Evolutionary conservation across 2,888 invertebrate genomes (phyloP), one percentile per base, ranked within the genome.

Genomic region (Drosophila barbarae): DNA sequence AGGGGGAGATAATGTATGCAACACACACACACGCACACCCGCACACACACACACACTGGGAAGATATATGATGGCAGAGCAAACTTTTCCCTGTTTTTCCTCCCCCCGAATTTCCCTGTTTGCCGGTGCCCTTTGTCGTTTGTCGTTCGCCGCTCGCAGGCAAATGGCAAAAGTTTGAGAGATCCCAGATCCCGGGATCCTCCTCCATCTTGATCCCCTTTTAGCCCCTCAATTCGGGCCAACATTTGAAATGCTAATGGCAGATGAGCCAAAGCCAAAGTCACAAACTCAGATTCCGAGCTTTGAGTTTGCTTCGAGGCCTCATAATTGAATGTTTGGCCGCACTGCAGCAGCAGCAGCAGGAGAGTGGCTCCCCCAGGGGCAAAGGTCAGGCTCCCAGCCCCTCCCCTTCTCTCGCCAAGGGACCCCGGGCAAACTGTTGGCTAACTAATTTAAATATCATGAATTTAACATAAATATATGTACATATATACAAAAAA

Each of bases 391-490:
- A 46, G 30, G 12, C 26, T 18, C 18, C 18, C 18, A 1, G 18
- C n/a, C n/a, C n/a, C 35, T 7, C n/a, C 6, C 9, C 5, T 0
- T 26, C n/a, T 10, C 4, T 21, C 4, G 21, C 21, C 7, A 0
- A 13, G 41, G 36, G 28, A 66, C 38, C 53, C 23, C 44, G 73
- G 47, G 57, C 74, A 76, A 78, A 79, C 82, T 73, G 79, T 56
- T 71, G 36, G 67, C 66, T 71, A 81, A 79, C 79, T 82, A 81
- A 78, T 81, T 81, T 81, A 77, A 78, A 82, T 77, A 78, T 82
- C 78, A 79, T 82, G 82, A 79, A 78, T 82, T 78, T 81, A 74
- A 72, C 82, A 78, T 82, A 78, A 78, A 74, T 78, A 78, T 69
- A 63, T 68, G 50, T 41, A 28, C 7, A 28, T 28, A 28, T 28